Evolutionary conservation across 2,797 vertebrate genomes (phyloP), one percentile per base, ranked within the genome.

Genomic region (Poeciliopsis presidionis): DNA sequence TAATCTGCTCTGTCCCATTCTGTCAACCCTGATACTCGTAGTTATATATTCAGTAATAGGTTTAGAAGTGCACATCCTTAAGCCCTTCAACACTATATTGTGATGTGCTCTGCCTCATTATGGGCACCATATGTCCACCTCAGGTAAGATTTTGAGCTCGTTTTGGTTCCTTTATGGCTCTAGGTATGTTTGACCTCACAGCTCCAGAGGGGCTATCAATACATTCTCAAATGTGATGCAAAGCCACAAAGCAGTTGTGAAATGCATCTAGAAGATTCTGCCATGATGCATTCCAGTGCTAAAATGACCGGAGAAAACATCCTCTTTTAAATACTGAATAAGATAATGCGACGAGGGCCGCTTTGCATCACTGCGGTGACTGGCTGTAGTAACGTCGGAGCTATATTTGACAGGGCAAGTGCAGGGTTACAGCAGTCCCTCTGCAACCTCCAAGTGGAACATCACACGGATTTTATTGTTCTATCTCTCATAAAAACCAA

Each of bases 171-270:
- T 82, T 89, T 47, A 14, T 28, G 78, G 20, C 51, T 28, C 67
- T 78, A 79, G 81, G 87, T 84, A 76, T 85, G 83, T 88, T 87
- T 88, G 74, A 86, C 86, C 79, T 73, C 41, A 89, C 81, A 78
- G 67, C 80, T 76, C 77, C 57, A 74, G 57, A 75, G 85, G 84
- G 82, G 88, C 87, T 92, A 86, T 94, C 92, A 91, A 85, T 90
- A 80, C 85, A 61, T 91, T 89, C 91, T 91, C 81, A 94, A 93
- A 94, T 92, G 92, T 91, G 90, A 90, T 89, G 75, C 78, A 81
- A 92, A 92, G 89, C 88, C 88, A 91, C 93, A 92, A 91, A 93
- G 90, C 80, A 84, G 87, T 88, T 80, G 36, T 84, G 88, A 90
- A 95, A 93, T 95, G 92, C 70, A 45, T 81, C 75, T 76, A 77